A percentile compares a stretch with the other conserved stretches of the same genome.
Conservation (phyloP, 1,140 invertebrate species). For the Drosophila nasuta region DNA sequence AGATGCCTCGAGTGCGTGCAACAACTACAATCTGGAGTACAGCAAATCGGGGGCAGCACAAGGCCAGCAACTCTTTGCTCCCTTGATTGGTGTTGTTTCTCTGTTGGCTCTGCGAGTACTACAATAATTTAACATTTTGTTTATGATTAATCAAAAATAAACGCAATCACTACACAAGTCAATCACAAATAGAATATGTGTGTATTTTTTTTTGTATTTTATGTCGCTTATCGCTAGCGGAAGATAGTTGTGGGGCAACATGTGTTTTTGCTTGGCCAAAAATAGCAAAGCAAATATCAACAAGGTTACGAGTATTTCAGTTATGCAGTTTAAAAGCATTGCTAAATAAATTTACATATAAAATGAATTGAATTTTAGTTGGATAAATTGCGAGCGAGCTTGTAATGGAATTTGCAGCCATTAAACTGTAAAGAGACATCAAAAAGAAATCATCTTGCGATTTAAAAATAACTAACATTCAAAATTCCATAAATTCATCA, state of each 20-base stretch:
- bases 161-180: conserved; percentile 22
- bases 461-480: neutral
- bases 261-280: conserved; percentile 41
- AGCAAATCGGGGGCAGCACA: conserved; percentile 34
- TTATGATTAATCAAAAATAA: conserved; percentile 27
- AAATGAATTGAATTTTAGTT: neutral
- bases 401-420: neutral
- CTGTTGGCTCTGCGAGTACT: conserved; percentile 34
- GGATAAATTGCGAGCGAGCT: neutral
- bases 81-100: conserved; percentile 38
- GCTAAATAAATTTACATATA: neutral
- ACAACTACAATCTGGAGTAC: conserved; percentile 50
- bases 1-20: conserved; percentile 55
- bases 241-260: conserved; percentile 27
- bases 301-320: neutral
- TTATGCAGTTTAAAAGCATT: neutral
- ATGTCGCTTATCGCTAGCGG: conserved; percentile 2
- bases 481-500: neutral
- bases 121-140: conserved; percentile 16
- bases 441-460: neutral
- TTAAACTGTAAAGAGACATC: neutral
- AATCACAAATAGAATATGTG: neutral
- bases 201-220: neutral
- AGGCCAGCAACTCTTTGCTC: conserved; percentile 26
- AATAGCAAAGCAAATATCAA: conserved; percentile 6